Evolutionary conservation across 2,113 vertebrate species (phyloP).

Genomic region (Pseudopodoces humilis): DNA sequence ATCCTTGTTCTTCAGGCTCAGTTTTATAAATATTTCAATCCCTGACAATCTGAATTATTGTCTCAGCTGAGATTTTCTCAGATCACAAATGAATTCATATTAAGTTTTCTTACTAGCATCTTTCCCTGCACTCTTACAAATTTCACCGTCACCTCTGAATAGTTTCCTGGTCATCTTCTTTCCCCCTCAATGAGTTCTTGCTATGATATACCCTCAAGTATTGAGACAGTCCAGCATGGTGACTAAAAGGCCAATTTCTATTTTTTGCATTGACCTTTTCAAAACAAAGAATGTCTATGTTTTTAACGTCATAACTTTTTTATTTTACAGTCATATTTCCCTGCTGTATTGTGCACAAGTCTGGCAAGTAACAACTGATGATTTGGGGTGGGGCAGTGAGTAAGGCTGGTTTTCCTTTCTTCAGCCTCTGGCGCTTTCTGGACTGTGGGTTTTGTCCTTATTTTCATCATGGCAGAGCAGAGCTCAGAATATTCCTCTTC

Average conservation of each 20-base stretch:
- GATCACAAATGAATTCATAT: constrained; percentile 12
- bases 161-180: not conserved
- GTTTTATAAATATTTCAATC: constrained; percentile 65
- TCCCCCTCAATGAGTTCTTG: not conserved
- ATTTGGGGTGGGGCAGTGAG: not conserved
- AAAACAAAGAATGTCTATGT: not conserved
- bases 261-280: constrained; percentile 13
- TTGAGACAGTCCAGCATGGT: not conserved
- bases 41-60: constrained; percentile 46
- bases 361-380: not conserved
- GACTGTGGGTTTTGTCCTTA: not conserved
- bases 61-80: constrained; percentile 30
- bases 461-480: not conserved
- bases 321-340: not conserved
- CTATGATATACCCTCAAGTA: not conserved
- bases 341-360: not conserved
- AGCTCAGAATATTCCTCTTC: not conserved
- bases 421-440: not conserved
- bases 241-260: not conserved
- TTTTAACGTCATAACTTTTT: not conserved
- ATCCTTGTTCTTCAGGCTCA: constrained; percentile 39
- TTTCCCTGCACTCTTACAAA: not conserved
- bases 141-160: not conserved
- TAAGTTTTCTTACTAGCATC: constrained; percentile 12
- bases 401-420: not conserved